phyloP scores from a whole-genome alignment of 2,888 invertebrate species.

The Camptogramma bilineatum region DNA sequence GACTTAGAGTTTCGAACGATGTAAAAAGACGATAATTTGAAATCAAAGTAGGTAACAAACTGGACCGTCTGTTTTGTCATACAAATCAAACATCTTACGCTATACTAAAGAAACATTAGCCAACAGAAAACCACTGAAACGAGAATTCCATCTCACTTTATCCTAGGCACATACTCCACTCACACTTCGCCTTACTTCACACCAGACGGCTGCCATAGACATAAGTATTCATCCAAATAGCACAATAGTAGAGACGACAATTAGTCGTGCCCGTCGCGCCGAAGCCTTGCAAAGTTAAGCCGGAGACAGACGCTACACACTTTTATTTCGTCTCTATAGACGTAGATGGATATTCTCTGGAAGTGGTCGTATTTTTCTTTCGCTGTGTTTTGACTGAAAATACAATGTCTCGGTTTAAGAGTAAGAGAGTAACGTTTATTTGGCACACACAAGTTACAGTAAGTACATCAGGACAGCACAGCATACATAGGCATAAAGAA shows the following conservation, averaged over 20 bases:
- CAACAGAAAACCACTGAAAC: not conserved
- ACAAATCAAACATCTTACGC: too few relatives aligned
- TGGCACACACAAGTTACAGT: too few relatives aligned
- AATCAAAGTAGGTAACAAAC: too few relatives aligned
- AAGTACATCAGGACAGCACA: too few relatives aligned
- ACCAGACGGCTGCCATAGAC: slow-evolving; percentile 25
- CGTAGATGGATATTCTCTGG: slow-evolving; percentile 30
- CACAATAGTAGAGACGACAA: slow-evolving; percentile 69
- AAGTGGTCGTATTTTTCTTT: slow-evolving; percentile 34
- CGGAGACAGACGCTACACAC: slow-evolving; percentile 72
- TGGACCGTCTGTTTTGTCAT: too few relatives aligned
- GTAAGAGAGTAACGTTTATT: too few relatives aligned
- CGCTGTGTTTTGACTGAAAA: slow-evolving; percentile 22
- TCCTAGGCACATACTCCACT: not conserved
- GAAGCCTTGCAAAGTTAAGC: slow-evolving; percentile 80
- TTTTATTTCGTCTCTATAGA: slow-evolving; percentile 72
- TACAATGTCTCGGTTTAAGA: too few relatives aligned
- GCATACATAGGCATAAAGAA: too few relatives aligned
- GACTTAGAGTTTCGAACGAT: too few relatives aligned
- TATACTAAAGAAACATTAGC: not conserved
- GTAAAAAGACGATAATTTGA: too few relatives aligned
- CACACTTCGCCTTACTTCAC: slow-evolving; percentile 21
- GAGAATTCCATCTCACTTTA: not conserved
- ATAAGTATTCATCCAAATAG: slow-evolving; percentile 56
- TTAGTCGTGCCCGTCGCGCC: slow-evolving; percentile 75